Conservation (phyloP, 1,140 invertebrate species). For the Leptinotarsa lineolata region DNA sequence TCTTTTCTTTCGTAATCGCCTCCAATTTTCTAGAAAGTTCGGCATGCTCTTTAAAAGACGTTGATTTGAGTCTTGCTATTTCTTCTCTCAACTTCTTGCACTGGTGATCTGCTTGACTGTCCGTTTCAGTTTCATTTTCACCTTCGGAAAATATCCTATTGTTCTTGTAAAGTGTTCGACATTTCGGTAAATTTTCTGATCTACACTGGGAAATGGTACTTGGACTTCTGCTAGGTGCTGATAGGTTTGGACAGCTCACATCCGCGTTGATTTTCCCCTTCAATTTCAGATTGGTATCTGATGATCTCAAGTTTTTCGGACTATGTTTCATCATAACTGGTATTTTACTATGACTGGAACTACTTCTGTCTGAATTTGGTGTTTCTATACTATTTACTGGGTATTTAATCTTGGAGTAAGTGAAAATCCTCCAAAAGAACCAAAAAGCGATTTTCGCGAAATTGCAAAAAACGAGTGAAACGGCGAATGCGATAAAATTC, state of each 20-base stretch:
- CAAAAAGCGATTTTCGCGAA: not conserved
- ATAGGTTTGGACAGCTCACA: conserved; percentile 7
- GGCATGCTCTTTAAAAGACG: conserved; percentile 44
- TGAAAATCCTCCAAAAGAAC: not conserved
- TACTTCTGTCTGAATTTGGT: not conserved
- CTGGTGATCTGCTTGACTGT: conserved; percentile 3
- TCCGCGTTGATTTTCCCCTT: conserved; percentile 4
- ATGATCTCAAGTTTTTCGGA: not conserved
- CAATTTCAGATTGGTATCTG: conserved; percentile 14
- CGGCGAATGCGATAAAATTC: not conserved
- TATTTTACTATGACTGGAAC: conserved; percentile 3
- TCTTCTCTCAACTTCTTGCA: conserved; percentile 30
- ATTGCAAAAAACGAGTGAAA: not conserved
- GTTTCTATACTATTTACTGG: not conserved
- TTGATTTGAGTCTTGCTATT: conserved; percentile 37
- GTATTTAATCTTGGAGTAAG: not conserved
- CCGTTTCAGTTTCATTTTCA: not conserved
- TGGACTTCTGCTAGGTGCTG: not conserved
- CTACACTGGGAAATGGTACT: conserved; percentile 9
- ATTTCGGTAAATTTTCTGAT: not conserved
- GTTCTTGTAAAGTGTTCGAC: conserved; percentile 19
- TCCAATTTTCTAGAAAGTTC: conserved; percentile 42
- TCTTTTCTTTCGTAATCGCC: conserved; percentile 38
- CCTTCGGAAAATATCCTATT: conserved; percentile 7
- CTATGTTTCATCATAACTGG: conserved; percentile 19